These are phyloP conservation scores for Tethya wilhelma DNA, from an alignment of 37 sponge, comb jelly and placozoan species.

Conservation along the genomic window DNA sequence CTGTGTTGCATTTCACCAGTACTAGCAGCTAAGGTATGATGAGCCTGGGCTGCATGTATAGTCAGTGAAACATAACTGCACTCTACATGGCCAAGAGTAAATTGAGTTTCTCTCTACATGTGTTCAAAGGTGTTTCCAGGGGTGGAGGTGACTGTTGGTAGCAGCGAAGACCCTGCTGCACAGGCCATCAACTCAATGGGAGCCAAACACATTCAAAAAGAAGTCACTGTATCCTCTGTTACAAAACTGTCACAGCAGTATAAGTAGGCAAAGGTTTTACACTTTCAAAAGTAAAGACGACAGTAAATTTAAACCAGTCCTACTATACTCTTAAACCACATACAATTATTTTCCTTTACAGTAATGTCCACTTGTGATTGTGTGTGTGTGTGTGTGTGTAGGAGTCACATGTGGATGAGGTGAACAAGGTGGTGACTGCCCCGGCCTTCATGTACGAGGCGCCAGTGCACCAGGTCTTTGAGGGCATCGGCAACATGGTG, in stretches of 20 bases:
- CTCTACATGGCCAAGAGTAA: not conserved
- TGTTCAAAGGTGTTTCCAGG: slow-evolving; percentile 35
- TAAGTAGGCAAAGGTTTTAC: not conserved
- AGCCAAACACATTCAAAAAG: slow-evolving; percentile 66
- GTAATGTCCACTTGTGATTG: not conserved
- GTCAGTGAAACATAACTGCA: slow-evolving; percentile 1
- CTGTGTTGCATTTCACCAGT: slow-evolving; percentile 91
- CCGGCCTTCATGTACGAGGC: slow-evolving; percentile 93
- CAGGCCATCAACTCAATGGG: slow-evolving; percentile 78
- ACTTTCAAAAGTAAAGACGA: not conserved
- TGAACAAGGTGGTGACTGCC: slow-evolving; percentile 77
- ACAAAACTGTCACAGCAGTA: too few species aligned
- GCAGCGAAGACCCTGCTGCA: slow-evolving; percentile 70
- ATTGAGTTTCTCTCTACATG: too few species aligned
- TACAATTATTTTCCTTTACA: too few species aligned
- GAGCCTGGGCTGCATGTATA: not conserved
- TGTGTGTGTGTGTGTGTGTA: slow-evolving; percentile 32
- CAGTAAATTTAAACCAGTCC: too few species aligned
- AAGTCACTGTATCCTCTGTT: slow-evolving; percentile 71
- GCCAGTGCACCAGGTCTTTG: slow-evolving; percentile 76
- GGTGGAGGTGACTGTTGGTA: slow-evolving; percentile 78
- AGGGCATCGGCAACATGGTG: slow-evolving; percentile 84
- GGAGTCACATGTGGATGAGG: slow-evolving; percentile 72
- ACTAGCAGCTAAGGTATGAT: slow-evolving; percentile 76
- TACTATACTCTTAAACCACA: too few species aligned